These are phyloP conservation scores for Balanococcus diminutus DNA, from an alignment of 2,888 invertebrate species.

Conservation along the genomic window DNA sequence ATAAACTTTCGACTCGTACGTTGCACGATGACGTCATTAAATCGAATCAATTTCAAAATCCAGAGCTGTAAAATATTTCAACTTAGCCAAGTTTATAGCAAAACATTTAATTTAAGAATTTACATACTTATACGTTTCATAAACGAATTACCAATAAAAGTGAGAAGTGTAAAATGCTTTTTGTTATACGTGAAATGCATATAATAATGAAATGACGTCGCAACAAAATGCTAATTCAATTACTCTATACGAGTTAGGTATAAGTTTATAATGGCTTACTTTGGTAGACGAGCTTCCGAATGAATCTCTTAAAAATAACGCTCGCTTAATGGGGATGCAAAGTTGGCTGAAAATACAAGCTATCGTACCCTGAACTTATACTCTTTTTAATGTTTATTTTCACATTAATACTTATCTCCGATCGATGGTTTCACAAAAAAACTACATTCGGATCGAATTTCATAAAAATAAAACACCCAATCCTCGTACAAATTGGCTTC, in stretches of 20 bases:
- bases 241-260: background rate
- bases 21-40: background rate
- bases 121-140: slow-evolving; percentile 6
- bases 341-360: background rate
- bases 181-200: slow-evolving; percentile 28
- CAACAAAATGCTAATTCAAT: slow-evolving; percentile 33
- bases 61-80: background rate
- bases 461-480: background rate
- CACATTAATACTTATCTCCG: background rate
- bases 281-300: background rate
- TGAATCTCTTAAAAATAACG: slow-evolving; percentile 19
- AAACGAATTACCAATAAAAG: slow-evolving; percentile 35
- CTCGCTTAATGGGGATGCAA: background rate
- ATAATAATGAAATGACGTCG: slow-evolving; percentile 16
- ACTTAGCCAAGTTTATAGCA: background rate
- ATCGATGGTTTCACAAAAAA: background rate
- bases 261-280: slow-evolving; percentile 10
- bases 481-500: background rate
- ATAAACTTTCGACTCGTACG: background rate
- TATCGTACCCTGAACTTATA: background rate
- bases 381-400: background rate
- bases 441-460: too few relatives aligned
- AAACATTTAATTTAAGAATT: slow-evolving; percentile 1
- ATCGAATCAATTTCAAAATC: background rate
- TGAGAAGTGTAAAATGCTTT: slow-evolving; percentile 31